These are phyloP conservation scores for Xenotilapia longispinis DNA, from an alignment of 2,113 vertebrate species.

Conservation along the genomic window DNA sequence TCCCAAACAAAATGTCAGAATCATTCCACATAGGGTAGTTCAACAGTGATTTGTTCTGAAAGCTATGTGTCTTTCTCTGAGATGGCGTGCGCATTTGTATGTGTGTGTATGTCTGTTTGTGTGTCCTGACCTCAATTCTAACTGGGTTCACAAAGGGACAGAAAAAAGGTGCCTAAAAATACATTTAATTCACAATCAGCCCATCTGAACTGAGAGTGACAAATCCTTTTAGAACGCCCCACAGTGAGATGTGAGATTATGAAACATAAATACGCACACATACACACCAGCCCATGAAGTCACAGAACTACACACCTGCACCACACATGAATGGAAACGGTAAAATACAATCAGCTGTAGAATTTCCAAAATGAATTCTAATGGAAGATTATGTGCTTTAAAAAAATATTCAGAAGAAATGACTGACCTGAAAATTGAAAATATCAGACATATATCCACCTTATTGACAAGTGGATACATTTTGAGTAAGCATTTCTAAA, in stretches of 20 bases:
- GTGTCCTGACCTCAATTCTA: slow-evolving; percentile 69
- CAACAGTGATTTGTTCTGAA: slow-evolving; percentile 74
- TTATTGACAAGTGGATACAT: background rate
- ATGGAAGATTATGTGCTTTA: background rate
- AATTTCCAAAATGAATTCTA: background rate
- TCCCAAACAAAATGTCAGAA: slow-evolving; percentile 75
- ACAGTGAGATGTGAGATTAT: slow-evolving; percentile 49
- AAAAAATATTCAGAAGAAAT: background rate
- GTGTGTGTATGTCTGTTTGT: slow-evolving; percentile 17
- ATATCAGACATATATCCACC: background rate
- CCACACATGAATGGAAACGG: background rate
- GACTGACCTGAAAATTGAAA: background rate
- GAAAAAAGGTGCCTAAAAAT: slow-evolving; percentile 65
- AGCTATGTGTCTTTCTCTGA: slow-evolving; percentile 65
- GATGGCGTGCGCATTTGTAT: slow-evolving; percentile 31
- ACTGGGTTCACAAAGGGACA: slow-evolving; percentile 55
- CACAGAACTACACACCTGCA: background rate
- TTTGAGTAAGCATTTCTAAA: background rate
- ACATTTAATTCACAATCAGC: slow-evolving; percentile 65
- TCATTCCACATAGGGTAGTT: slow-evolving; percentile 61
- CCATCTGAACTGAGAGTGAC: slow-evolving; percentile 53
- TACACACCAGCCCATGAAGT: background rate
- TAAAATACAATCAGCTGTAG: slow-evolving; percentile 1
- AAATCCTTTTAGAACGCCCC: slow-evolving; percentile 49
- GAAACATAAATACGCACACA: slow-evolving; percentile 21